A percentile compares a stretch with the other conserved stretches of the same genome.
Conservation (phyloP, 2,888 invertebrate species). For the Molorchus minor region DNA sequence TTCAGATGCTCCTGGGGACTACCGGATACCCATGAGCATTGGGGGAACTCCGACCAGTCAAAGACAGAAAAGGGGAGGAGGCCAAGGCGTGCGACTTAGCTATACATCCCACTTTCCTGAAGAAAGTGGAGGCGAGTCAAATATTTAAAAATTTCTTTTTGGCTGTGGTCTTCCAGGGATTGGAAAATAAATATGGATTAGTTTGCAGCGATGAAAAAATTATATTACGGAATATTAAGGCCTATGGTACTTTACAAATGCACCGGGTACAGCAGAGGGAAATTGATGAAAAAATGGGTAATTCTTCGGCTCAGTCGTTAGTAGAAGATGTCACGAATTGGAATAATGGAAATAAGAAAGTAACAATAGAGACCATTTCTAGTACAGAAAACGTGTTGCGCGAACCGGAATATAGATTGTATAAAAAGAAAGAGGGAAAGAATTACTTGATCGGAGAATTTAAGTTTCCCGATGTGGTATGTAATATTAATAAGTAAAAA, state of each 20-base stretch:
- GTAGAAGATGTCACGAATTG: slow-evolving; percentile 47
- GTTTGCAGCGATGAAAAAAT: slow-evolving; percentile 73
- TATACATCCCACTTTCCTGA: slow-evolving; percentile 79
- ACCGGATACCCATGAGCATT: slow-evolving; percentile 87
- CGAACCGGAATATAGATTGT: slow-evolving; percentile 69
- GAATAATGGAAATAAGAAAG: slow-evolving; percentile 39
- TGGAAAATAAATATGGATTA: slow-evolving; percentile 81
- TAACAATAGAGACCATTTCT: slow-evolving; percentile 55
- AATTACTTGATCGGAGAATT: slow-evolving; percentile 71
- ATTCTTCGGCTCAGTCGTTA: slow-evolving; percentile 27
- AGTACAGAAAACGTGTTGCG: slow-evolving; percentile 53
- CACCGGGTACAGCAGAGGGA: slow-evolving; percentile 80
- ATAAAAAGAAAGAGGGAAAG: slow-evolving; percentile 67
- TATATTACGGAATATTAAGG: slow-evolving; percentile 77
- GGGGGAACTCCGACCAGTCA: slow-evolving; percentile 79
- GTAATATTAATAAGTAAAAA: slow-evolving; percentile 44
- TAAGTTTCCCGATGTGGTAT: slow-evolving; percentile 69
- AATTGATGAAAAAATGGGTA: slow-evolving; percentile 62
- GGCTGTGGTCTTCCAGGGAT: slow-evolving; percentile 80
- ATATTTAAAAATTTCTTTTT: slow-evolving; percentile 83
- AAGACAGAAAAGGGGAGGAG: slow-evolving; percentile 77
- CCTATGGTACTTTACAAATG: slow-evolving; percentile 76
- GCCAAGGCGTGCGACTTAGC: slow-evolving; percentile 86
- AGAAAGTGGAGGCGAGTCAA: slow-evolving; percentile 75
- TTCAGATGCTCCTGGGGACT: slow-evolving; percentile 75